Evolutionary conservation across 2,113 vertebrate species (phyloP), one percentile per base, ranked within the genome.

Genomic region (Ancistrus triradiatus): DNA sequence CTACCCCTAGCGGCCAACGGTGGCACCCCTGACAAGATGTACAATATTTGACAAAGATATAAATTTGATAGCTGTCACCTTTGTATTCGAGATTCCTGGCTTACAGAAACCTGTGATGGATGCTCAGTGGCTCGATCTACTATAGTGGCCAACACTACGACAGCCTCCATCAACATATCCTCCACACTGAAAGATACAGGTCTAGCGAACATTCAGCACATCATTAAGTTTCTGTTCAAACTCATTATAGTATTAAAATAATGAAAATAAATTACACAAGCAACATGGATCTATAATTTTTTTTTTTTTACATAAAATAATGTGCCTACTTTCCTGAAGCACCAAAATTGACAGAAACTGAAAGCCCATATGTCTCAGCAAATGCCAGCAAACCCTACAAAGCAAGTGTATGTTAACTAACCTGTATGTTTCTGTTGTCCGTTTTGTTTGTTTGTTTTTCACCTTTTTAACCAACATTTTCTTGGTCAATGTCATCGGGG

Each of bases 141-240:
- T 60, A 94, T 68, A 0, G 93, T 98, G 2, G 94, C 90, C 81
- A 97, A 76, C 68, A 95, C 84, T 43, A 98, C 87, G 66, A 74
- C 85, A 63, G 88, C 93, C 75, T 96, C 91, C 73, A 96, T 66
- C n/a, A 90, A 57, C 79, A 82, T 62, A 9, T 93, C 89, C n/a
- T 93, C 87, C 28, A 90, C 40, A 70, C 86, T 90, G 81, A 98
- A 91, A 72, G 85, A 87, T 58, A 98, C 62, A 0, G 95, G 94
- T 63, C 95, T 98, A 28, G 64, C 79, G 62, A 5, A 49, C 10
- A 59, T n/a, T 43, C 13, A 44, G 13, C 8, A 64, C 5, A 35
- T 49, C 10, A 61, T 35, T 33, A n/a, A n/a, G n/a, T n/a, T n/a
- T n/a, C n/a, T n/a, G n/a, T n/a, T n/a, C n/a, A n/a, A n/a, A n/a